These are phyloP conservation scores for Tineola bisselliella DNA, from an alignment of 2,888 invertebrate species.

Conservation along the genomic window DNA sequence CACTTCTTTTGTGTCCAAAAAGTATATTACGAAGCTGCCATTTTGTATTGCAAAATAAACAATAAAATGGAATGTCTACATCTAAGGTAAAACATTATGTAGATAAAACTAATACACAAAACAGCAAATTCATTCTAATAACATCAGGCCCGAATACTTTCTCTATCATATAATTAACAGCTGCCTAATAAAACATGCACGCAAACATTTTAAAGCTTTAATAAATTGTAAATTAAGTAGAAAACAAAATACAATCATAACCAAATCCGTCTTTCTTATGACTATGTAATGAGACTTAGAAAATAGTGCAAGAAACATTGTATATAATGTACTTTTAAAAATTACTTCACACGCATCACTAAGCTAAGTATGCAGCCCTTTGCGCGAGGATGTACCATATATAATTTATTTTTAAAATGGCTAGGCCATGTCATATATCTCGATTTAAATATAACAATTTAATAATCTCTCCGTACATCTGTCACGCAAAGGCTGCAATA, in stretches of 20 bases:
- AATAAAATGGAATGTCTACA: constrained; percentile 2
- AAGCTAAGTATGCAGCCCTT: background rate
- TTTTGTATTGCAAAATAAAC: background rate
- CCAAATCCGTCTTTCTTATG: constrained; percentile 4
- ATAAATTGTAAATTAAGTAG: constrained; percentile 21
- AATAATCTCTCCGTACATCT: background rate
- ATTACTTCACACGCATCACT: background rate
- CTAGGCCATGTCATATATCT: constrained; percentile 10
- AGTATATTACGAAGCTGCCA: constrained; percentile 11
- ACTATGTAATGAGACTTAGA: background rate
- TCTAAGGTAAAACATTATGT: background rate
- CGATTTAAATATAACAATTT: constrained; percentile 5
- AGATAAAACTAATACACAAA: too few relatives aligned
- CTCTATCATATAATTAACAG: constrained; percentile 37
- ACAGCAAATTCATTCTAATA: background rate
- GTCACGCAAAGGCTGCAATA: background rate
- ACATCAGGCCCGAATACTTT: background rate
- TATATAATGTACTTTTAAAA: background rate
- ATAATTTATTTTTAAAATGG: background rate
- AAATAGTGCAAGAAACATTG: constrained; percentile 5
- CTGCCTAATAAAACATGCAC: constrained; percentile 44
- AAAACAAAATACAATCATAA: constrained; percentile 10
- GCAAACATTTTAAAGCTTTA: constrained; percentile 23
- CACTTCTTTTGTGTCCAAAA: background rate
- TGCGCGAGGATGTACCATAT: background rate